These are phyloP conservation scores for Cliona cf. orientalis DNA, from an alignment of 37 sponge, comb jelly and placozoan genomes.

Conservation along the genomic window DNA sequence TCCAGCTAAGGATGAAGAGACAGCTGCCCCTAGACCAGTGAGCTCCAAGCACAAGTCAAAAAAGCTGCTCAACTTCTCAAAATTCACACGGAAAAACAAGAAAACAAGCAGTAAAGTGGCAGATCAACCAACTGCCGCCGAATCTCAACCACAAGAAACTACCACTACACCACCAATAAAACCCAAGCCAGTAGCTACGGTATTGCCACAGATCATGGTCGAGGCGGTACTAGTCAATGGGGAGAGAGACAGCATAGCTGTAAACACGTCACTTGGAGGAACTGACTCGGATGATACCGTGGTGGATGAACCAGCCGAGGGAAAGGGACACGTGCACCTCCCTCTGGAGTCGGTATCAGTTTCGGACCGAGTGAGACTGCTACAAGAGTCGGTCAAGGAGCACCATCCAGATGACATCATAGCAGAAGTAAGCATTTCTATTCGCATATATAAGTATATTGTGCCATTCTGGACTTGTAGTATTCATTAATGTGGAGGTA, in stretches of 20 bases:
- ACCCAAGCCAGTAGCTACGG: no score
- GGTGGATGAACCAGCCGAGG: neutral
- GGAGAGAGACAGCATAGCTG: constrained; percentile 1
- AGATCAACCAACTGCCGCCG: no score
- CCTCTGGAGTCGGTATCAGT: constrained; percentile 20
- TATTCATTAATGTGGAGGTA: no score
- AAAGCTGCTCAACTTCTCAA: neutral
- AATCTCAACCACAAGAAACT: neutral
- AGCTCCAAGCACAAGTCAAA: no score
- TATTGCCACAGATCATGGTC: no score
- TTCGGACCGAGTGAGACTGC: constrained; percentile 9
- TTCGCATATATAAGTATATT: no score
- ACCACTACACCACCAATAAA: neutral
- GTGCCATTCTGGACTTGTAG: no score
- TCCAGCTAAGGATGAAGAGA: neutral
- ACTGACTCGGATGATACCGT: constrained; percentile 16
- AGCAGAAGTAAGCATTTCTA: no score
- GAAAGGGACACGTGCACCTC: neutral
- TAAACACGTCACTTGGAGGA: constrained; percentile 23
- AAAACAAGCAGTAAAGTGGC: no score
- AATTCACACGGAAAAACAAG: neutral
- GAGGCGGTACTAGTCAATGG: neutral
- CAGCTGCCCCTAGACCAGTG: no score
- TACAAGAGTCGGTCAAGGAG: constrained; percentile 15
- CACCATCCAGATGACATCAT: neutral